Base-by-base conservation (phyloP, 2,888 invertebrate genomes). In the Carpatolechia fugitivella region DNA sequence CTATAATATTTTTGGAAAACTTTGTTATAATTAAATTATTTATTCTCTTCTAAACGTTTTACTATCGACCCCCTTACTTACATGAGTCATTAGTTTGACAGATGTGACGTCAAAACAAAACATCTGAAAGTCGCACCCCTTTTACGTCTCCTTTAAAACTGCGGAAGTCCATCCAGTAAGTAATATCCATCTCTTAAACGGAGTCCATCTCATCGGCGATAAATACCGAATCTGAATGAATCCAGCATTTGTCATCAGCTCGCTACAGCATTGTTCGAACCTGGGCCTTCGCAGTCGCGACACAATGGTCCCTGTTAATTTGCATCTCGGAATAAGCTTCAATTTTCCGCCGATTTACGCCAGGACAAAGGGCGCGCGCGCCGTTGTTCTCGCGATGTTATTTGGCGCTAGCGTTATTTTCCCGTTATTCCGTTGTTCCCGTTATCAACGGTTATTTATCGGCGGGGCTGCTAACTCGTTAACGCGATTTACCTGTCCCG, bases 371-470 rank as follows among this genome's bases (percentile, higher is more conserved):
- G 36, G 31, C 20, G 18, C n/a, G 24, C 24, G 24, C 24, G 6
- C 40, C 16, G 13, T 49, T 49, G 35, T 49, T 31, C 31, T 35
- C 48, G 35, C 35, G 24, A 24, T 49, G 49, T 50, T 47, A 47
- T 44, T 44, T 8, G 24, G 44, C 44, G 44, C 29, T 29, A 24
- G 2, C 29, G 24, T 44, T 29, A 6, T 6, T 10, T 33, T 3
- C 11, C 18, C 20, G 46, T 46, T 46, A 50, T 50, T 50, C 38
- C 38, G 50, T 50, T 50, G 16, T 50, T 50, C 38, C 5, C 50
- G 50, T 50, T 50, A 50, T 50, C 50, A 50, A 36, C 38, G 38
- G 49, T 50, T 50, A 50, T 50, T 50, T 50, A 50, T 50, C 50
- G 38, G 50, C 35, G 20, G 50, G 50, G 49, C 50, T 29, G 50